Conservation (phyloP, 1,140 invertebrate genomes). For the Drosophila busckii region DNA sequence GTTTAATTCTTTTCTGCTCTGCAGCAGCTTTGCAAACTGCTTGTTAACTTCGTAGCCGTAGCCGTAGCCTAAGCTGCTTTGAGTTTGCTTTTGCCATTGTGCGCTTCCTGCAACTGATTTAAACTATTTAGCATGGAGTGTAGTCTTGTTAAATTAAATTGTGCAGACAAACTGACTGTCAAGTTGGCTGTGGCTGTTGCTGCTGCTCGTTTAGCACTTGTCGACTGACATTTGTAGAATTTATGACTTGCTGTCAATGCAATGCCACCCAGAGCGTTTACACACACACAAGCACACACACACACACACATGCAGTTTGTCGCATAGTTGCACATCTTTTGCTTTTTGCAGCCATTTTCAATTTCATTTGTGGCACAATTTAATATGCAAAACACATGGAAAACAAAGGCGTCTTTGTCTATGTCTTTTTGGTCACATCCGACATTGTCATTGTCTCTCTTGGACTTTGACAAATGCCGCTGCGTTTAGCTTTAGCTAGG, state of each 20-base stretch:
- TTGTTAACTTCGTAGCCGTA: no score
- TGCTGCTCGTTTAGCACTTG: constrained; percentile 46
- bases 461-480: constrained; percentile 70
- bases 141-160: no score
- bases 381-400: constrained; percentile 72
- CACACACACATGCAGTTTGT: constrained; percentile 7
- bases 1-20: no score
- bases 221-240: constrained; percentile 63
- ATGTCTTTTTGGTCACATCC: constrained; percentile 12
- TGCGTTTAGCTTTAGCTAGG: constrained; percentile 54
- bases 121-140: no score
- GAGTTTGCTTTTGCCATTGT: no score
- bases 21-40: no score
- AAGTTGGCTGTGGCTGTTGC: not conserved
- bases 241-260: constrained; percentile 72
- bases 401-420: not conserved
- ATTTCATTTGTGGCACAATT: constrained; percentile 71
- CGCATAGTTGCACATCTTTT: constrained; percentile 70
- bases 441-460: constrained; percentile 20
- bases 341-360: constrained; percentile 72
- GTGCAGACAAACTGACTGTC: no score
- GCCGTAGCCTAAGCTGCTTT: no score
- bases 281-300: constrained; percentile 13
- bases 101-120: no score
- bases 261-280: constrained; percentile 66